Conservation (phyloP, 2,797 vertebrate genomes). For the Todus mexicanus region DNA sequence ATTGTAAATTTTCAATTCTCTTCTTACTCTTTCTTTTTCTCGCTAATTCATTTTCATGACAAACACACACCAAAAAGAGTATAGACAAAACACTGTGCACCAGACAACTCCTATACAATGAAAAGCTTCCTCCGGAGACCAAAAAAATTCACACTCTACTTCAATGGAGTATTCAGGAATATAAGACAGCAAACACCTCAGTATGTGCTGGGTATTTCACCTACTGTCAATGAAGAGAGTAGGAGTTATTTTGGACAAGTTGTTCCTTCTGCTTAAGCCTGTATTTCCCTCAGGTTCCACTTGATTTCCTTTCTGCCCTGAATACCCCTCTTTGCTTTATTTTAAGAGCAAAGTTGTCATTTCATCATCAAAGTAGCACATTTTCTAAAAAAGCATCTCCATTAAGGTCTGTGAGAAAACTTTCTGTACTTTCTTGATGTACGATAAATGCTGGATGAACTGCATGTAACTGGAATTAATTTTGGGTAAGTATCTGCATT, state of each 20-base stretch:
- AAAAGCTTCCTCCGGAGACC: background rate
- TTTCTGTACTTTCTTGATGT: background rate
- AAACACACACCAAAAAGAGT: background rate
- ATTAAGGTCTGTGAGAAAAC: background rate
- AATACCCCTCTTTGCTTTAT: background rate
- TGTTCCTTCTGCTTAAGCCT: background rate
- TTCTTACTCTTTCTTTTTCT: background rate
- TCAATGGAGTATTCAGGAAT: background rate
- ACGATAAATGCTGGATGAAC: background rate
- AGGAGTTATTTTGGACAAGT: background rate
- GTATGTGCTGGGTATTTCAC: background rate
- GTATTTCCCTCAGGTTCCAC: background rate
- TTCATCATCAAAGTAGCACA: background rate
- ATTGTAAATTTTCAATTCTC: background rate
- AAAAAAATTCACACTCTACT: background rate
- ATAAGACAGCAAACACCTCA: background rate
- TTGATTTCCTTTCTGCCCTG: background rate
- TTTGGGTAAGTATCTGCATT: background rate
- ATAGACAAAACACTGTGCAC: background rate
- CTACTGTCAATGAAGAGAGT: background rate
- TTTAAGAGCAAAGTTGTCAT: background rate
- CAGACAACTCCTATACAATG: background rate
- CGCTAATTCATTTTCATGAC: background rate
- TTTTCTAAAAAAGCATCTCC: background rate
- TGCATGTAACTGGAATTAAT: background rate